Evolutionary conservation across 2,888 invertebrate genomes (phyloP).

Genomic region (Taphrorychus bicolor): DNA sequence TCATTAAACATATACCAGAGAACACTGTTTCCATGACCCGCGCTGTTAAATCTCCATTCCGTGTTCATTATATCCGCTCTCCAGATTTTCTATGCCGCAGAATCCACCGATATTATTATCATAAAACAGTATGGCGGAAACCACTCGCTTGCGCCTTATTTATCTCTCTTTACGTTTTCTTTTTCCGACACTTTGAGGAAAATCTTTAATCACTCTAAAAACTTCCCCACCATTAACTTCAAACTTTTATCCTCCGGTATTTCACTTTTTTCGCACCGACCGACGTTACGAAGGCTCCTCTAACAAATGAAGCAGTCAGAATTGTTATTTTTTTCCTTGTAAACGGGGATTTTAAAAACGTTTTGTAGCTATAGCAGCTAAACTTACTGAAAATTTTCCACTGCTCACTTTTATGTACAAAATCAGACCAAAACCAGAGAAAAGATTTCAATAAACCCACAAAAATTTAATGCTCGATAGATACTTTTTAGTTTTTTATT

Average conservation of each 20-base stretch:
- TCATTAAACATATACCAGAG: constrained; percentile 1
- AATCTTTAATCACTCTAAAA: constrained; percentile 40
- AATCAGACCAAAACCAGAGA: background rate
- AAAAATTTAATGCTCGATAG: background rate
- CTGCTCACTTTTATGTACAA: background rate
- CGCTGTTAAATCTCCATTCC: constrained; percentile 1
- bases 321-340: background rate
- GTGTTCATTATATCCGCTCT: constrained; percentile 15
- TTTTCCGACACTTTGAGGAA: constrained; percentile 34
- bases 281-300: constrained; percentile 8
- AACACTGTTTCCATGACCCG: constrained; percentile 2
- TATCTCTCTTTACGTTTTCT: constrained; percentile 32
- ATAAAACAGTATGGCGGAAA: constrained; percentile 38
- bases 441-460: background rate
- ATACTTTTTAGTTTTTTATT: background rate
- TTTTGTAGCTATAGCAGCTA: background rate
- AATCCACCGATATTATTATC: constrained; percentile 34
- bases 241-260: constrained; percentile 28
- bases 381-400: background rate
- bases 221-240: constrained; percentile 39
- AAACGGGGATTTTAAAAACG: background rate
- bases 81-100: constrained; percentile 25
- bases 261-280: constrained; percentile 18
- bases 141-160: constrained; percentile 24
- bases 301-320: constrained; percentile 9